Base-by-base conservation (phyloP, 2,888 invertebrate genomes). In the Lordiphosa fenestrarum region DNA sequence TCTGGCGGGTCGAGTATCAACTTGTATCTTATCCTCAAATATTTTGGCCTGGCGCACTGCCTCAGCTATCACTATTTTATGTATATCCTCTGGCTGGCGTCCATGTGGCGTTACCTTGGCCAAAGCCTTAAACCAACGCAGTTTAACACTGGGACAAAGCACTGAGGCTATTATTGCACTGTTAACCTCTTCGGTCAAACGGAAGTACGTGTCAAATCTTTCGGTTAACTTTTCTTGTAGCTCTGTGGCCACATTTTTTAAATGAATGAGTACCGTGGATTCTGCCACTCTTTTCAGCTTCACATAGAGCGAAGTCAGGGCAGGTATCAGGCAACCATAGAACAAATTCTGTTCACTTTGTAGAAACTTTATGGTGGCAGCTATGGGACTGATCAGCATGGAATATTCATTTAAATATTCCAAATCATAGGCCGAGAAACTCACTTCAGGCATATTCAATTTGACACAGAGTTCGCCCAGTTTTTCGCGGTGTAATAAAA, bases 111-210 rank as follows among this genome's bases (percentile, higher is more conserved):
- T 35, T 0, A 69, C 21, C 25, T 54, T 73, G 6, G 51, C 33
- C 0, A 69, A 7, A 1, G 46, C 49, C 54, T 63, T 63, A 4
- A 69, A 68, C 69, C 69, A 69, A 15, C 69, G 63, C 73, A 69
- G 63, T 39, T 69, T 69, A 0, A 69, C 44, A 1, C 46, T 52
- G 0, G 69, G 69, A 33, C 69, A 72, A 0, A 69, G 39, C 9
- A 72, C 73, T 15, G 69, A 51, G 25, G 69, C 69, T 0, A 69
- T 63, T 19, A 69, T 63, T 12, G 69, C 63, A 48, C 7, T 41
- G 13, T 63, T 56, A 1, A 65, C 57, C 21, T 57, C 57, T n/a
- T 52, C 57, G 4, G 51, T 21, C 4, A 69, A 69, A n/a, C 10
- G 30, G 6, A 69, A 6, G 6, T 54, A 69, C 6, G 35, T 41